A percentile compares a stretch with the other conserved stretches of the same genome.
phyloP scores from a whole-genome alignment of 2,888 invertebrate species.

The Fissipunctia ypsillon region DNA sequence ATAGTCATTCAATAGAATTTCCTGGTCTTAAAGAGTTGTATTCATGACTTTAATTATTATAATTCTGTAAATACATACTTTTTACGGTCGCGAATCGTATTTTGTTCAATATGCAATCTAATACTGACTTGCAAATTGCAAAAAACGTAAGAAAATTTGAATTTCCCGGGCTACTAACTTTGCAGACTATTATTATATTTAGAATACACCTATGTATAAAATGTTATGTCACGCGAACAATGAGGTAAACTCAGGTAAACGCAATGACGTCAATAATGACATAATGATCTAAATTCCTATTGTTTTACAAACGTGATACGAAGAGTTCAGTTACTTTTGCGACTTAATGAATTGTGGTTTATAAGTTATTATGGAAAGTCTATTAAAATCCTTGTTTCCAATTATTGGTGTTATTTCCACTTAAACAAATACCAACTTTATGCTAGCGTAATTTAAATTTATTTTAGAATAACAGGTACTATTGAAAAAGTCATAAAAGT shows the following conservation, averaged over 20 bases:
- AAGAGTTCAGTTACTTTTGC: constrained; percentile 37
- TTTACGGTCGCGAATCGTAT: too few relatives aligned
- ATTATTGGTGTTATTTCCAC: not conserved
- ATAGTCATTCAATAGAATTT: too few relatives aligned
- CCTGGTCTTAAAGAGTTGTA: too few relatives aligned
- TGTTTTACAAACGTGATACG: not conserved
- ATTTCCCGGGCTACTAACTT: too few relatives aligned
- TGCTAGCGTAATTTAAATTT: not conserved
- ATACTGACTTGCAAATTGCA: too few relatives aligned
- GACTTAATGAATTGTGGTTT: constrained; percentile 16
- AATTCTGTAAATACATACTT: too few relatives aligned
- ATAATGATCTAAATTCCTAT: constrained; percentile 35
- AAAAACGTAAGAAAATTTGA: too few relatives aligned
- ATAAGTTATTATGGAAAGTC: not conserved
- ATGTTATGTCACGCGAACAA: constrained; percentile 11
- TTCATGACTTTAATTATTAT: too few relatives aligned
- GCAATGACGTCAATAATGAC: constrained; percentile 35
- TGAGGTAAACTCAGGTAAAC: constrained; percentile 23
- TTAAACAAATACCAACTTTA: not conserved
- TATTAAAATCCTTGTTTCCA: not conserved
- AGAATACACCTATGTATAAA: not conserved
- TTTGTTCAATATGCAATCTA: too few relatives aligned
- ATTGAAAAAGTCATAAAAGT: not conserved
- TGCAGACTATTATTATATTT: not conserved
- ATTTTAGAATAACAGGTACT: not conserved